Evolutionary conservation across 2,797 vertebrate species (phyloP).

Genomic region (Loriculus beryllinus): DNA sequence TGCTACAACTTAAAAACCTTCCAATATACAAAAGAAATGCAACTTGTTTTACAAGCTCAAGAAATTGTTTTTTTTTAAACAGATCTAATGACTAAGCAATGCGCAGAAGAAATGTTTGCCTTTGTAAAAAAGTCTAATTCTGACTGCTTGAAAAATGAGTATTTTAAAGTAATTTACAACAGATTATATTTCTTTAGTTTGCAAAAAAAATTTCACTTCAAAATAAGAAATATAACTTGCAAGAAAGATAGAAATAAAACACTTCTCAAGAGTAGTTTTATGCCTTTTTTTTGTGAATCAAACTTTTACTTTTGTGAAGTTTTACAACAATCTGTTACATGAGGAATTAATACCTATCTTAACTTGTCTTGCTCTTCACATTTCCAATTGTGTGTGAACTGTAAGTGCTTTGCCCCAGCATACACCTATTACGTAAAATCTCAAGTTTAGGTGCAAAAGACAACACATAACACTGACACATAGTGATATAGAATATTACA

Average conservation of each 20-base stretch:
- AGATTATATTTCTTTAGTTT: neutral
- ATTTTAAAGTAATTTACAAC: neutral
- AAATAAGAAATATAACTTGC: neutral
- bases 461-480: neutral
- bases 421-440: neutral
- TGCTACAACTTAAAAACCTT: neutral
- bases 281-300: neutral
- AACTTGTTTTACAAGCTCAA: neutral
- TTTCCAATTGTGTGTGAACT: neutral
- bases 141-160: neutral
- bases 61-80: neutral
- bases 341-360: neutral
- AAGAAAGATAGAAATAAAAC: neutral
- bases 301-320: neutral
- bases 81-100: neutral
- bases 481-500: neutral
- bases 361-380: neutral
- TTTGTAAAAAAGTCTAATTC: neutral
- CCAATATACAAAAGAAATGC: neutral
- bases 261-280: neutral
- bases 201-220: neutral
- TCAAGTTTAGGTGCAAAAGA: neutral
- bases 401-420: neutral
- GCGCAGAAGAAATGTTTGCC: neutral
- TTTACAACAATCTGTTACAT: neutral